Conservation (phyloP, 2,888 invertebrate species). For the Syrista parreyssii region DNA sequence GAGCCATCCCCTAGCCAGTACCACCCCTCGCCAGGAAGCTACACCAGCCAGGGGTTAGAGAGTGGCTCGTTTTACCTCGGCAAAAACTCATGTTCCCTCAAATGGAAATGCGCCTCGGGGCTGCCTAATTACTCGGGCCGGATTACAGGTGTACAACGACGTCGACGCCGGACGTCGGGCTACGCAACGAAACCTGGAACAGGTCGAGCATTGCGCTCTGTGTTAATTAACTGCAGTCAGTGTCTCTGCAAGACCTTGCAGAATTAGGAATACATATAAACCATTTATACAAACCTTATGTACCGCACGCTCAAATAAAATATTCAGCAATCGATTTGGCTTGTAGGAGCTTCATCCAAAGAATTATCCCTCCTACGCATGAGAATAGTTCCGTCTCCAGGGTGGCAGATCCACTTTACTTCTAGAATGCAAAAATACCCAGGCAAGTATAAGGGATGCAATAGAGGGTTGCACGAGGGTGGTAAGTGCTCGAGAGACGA, state of each 20-base stretch:
- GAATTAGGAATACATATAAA: conserved; percentile 20
- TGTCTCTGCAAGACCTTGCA: conserved; percentile 12
- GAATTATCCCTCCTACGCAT: not conserved
- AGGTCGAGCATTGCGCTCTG: not conserved
- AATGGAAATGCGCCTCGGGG: conserved; percentile 27
- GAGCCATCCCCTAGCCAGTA: not conserved
- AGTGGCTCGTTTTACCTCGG: conserved; percentile 21
- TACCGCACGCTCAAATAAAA: not conserved
- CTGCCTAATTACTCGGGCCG: conserved; percentile 40
- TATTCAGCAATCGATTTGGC: not conserved
- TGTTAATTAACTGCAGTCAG: not conserved
- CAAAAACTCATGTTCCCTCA: conserved; percentile 29
- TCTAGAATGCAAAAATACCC: not conserved
- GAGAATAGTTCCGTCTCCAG: not conserved
- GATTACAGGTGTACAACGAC: conserved; percentile 35
- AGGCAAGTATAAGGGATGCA: not conserved
- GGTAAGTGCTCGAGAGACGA: conserved; percentile 36
- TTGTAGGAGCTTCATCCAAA: not conserved
- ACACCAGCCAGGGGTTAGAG: not conserved
- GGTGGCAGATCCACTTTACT: not conserved
- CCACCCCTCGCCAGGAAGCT: not conserved
- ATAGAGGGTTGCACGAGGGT: not conserved
- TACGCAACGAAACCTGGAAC: not conserved
- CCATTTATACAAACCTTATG: not conserved
- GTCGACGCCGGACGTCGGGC: not conserved